Base-by-base conservation (phyloP, 2,797 vertebrate species). In the Arnoldichthys spilopterus region DNA sequence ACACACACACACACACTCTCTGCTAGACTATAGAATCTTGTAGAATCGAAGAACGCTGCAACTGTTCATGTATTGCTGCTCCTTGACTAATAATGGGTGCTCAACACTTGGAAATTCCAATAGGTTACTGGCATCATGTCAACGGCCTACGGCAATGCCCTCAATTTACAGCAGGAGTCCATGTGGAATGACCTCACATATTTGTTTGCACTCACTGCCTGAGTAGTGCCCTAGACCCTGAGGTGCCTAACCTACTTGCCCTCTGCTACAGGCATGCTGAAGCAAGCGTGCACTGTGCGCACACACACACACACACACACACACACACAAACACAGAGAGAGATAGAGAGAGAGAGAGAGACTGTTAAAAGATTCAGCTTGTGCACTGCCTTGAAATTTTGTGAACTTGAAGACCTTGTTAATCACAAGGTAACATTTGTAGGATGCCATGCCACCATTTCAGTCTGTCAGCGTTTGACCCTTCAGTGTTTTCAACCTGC, bases 151-250 rank as follows among this genome's bases (percentile, higher is more conserved):
- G 62, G 84, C 73, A 56, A 58, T 71, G 67, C 51, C 70, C 78
- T 85, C 68, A 74, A 64, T 83, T 81, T 79, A 84, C 67, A 83
- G 76, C 32, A 64, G 54, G 56, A 79, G 78, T 78, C 78, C 54
- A 72, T 64, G 64, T 79, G 43, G 77, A 83, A 86, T 83, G 81
- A 84, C 45, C 78, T 84, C 69, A 78, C 43, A 77, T 58, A 71
- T 74, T 72, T 76, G 72, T 77, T 80, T 80, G 66, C 73, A 64
- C 72, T 76, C 63, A 76, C 45, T 78, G 76, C 64, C 72, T 77
- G 67, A 72, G 76, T 74, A 72, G 24, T 76, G 78, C 73, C 51
- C 69, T 49, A 51, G 45, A 71, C 82, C 81, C 72, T 72, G 58
- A 70, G 77, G 75, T 79, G 59, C 64, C 71, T 80, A 80, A 83